Conservation (phyloP, 2,113 vertebrate genomes). For the Cacatua alba region DNA sequence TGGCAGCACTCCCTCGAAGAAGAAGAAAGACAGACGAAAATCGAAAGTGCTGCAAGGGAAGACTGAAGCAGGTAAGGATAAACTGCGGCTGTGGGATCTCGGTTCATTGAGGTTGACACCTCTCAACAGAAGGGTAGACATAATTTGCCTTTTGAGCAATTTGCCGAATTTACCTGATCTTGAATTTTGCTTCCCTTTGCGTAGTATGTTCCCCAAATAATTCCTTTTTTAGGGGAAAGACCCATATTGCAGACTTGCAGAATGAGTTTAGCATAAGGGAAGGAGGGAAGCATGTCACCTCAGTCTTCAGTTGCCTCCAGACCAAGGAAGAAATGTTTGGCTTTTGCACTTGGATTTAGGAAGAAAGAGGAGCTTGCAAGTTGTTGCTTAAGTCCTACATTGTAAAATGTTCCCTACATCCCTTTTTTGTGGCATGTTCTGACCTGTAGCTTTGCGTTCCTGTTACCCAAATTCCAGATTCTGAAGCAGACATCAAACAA, state of each 20-base stretch:
- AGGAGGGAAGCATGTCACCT: not conserved
- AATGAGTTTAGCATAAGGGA: not conserved
- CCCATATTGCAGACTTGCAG: rapidly evolving
- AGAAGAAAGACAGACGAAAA: not conserved
- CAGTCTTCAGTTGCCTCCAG: not conserved
- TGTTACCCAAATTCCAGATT: not conserved
- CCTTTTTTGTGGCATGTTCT: not conserved
- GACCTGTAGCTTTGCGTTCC: not conserved
- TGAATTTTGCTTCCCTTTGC: not conserved
- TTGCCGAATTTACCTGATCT: not conserved
- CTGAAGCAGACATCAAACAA: not conserved
- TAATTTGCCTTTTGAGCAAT: not conserved
- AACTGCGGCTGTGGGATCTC: not conserved
- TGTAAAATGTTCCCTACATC: not conserved
- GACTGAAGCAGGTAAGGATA: not conserved
- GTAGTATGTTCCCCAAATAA: not conserved
- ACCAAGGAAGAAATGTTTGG: not conserved
- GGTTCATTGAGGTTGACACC: rapidly evolving
- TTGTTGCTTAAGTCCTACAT: rapidly evolving
- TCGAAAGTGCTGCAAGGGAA: rapidly evolving
- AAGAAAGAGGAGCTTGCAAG: not conserved
- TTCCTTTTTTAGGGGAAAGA: rapidly evolving
- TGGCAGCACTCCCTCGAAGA: not conserved
- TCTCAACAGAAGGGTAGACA: not conserved
- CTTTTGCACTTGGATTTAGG: not conserved